Evolutionary conservation across 2,888 invertebrate species (phyloP), one percentile per base, ranked within the genome.

Genomic region (Mellilla xanthometata): DNA sequence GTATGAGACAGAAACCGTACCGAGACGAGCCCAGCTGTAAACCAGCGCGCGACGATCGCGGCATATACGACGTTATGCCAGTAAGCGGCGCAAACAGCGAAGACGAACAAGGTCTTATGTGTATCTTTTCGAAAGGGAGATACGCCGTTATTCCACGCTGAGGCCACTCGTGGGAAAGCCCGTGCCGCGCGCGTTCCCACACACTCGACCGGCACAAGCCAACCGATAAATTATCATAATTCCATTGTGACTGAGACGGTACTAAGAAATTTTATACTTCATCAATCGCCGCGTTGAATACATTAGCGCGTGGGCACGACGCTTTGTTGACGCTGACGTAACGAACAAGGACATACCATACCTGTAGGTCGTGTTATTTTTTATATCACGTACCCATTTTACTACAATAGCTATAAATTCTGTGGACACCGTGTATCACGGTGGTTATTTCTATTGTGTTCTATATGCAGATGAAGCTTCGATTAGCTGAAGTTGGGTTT

Each of bases 141-240:
- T 68, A 62, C 56, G 78, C 68, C 86, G 74, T 88, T 89, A 59
- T 67, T 71, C 67, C 48, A 29, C 62, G 73, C 62, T 62, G 48
- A 40, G 45, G 65, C 49, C 58, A 60, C 70, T 69, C 90, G 91
- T 90, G 91, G 90, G 91, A 90, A 90, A 81, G 84, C 85, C 82
- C 83, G 89, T 85, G 84, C 83, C 83, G 77, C 72, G 85, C 87
- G 84, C 89, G 90, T 90, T 90, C 90, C 90, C 90, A 90, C 90
- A 88, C 88, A 88, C 88, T 82, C 82, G 79, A 78, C 81, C 86
- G 86, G 88, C 87, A 89, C 88, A 85, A 87, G 89, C 86, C 86
- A 90, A 85, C 81, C 88, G 89, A 89, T 89, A 89, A 88, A 89
- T 89, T 88, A 89, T 88, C 89, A 89, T 89, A 89, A 89, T 88